Conservation (phyloP, 2,113 vertebrate species). For the Phainopepla nitens region DNA sequence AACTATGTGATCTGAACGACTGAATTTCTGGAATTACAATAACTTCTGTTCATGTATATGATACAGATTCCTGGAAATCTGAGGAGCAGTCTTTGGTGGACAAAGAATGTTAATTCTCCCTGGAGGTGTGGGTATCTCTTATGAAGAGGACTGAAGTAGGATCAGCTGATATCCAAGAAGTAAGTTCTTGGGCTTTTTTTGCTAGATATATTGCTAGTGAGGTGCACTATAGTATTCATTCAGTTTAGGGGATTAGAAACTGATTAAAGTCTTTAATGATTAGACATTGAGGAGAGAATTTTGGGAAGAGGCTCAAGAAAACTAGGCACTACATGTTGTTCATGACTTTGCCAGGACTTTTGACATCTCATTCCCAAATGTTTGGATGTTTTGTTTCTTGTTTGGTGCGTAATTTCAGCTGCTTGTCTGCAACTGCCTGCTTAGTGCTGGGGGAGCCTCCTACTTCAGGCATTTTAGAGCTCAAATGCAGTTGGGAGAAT, state of each 20-base stretch:
- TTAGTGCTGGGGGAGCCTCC: neutral
- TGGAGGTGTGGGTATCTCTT: neutral
- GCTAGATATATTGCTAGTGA: neutral
- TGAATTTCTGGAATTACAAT: neutral
- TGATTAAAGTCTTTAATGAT: neutral
- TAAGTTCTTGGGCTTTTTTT: neutral
- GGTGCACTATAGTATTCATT: neutral
- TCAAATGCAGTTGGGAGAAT: neutral
- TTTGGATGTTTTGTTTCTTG: neutral
- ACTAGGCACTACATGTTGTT: neutral
- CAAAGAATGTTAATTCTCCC: neutral
- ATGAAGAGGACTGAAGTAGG: neutral
- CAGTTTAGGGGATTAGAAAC: neutral
- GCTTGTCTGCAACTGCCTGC: neutral
- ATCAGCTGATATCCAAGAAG: neutral
- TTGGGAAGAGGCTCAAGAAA: neutral
- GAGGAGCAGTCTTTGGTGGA: neutral
- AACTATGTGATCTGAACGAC: neutral
- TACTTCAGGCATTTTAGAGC: neutral
- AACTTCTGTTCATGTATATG: slow-evolving; percentile 9
- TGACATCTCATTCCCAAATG: neutral
- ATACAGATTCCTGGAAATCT: slow-evolving; percentile 18
- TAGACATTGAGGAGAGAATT: neutral
- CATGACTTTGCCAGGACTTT: neutral
- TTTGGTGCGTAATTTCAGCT: neutral